These are phyloP conservation scores for Ploceus nigricollis DNA, from an alignment of 2,113 vertebrate genomes.

Conservation along the genomic window DNA sequence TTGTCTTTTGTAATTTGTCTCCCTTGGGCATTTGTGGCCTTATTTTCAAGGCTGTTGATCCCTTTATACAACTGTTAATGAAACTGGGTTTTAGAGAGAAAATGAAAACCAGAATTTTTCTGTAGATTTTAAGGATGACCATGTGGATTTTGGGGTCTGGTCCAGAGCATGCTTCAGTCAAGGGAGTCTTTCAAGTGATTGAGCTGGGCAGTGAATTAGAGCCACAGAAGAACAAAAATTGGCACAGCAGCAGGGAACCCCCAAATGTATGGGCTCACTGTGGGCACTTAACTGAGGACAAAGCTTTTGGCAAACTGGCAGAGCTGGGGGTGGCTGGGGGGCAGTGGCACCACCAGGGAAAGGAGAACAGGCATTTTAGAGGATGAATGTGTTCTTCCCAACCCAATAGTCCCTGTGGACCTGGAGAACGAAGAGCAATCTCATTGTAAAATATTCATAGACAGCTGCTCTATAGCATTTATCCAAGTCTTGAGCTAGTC, in stretches of 20 bases:
- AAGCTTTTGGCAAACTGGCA: not conserved
- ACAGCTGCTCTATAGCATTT: conserved; percentile 65
- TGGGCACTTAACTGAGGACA: not conserved
- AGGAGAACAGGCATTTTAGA: not conserved
- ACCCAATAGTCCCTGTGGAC: not conserved
- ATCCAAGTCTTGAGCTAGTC: conserved; percentile 57
- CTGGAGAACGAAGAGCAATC: not conserved
- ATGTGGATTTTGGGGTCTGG: not conserved
- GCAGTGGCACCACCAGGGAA: not conserved
- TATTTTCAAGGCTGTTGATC: not conserved
- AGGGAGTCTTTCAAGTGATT: not conserved
- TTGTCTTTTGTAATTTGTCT: not conserved
- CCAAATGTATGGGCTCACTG: not conserved
- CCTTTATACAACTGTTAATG: not conserved
- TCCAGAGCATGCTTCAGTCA: not conserved
- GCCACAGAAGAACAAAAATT: not conserved
- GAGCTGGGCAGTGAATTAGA: not conserved
- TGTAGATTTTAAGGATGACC: not conserved
- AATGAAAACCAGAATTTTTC: not conserved
- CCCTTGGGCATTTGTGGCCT: not conserved
- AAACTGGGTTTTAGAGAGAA: not conserved
- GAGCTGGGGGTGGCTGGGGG: not conserved
- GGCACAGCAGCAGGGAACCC: not conserved
- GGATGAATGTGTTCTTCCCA: not conserved
- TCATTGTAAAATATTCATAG: conserved; percentile 64